Percentiles rank a stretch among this genome's conserved stretches.
These are phyloP conservation scores for Myrmecobius fasciatus DNA, from an alignment of 2,113 vertebrate species.

Conservation along the genomic window DNA sequence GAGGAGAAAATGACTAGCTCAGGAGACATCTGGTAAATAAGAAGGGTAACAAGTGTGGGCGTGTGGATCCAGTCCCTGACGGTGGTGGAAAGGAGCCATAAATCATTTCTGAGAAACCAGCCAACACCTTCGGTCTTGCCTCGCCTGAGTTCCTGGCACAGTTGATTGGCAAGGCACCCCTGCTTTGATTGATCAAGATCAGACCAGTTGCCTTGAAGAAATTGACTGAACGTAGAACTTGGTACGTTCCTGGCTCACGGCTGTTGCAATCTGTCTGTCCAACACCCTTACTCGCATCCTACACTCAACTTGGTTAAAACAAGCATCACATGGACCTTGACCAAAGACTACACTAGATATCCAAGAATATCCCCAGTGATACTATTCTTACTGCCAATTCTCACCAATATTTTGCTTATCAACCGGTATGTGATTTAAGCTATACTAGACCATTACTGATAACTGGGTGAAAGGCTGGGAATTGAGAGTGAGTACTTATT, in stretches of 20 bases:
- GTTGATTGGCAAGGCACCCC: not conserved
- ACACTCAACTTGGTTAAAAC: not conserved
- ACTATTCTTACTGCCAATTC: not conserved
- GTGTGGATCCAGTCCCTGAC: not conserved
- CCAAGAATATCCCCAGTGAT: too few species aligned
- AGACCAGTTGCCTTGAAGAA: not conserved
- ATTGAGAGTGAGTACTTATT: too few species aligned
- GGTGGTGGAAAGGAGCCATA: not conserved
- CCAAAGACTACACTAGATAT: not conserved
- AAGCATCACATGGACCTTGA: not conserved
- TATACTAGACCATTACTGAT: not conserved
- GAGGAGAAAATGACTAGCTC: not conserved
- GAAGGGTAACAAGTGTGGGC: not conserved
- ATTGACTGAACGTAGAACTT: not conserved
- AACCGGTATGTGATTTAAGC: not conserved
- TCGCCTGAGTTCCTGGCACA: not conserved
- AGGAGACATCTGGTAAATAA: conserved; percentile 8
- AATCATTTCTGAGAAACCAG: conserved; percentile 29
- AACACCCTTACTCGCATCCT: not conserved
- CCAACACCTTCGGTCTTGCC: not conserved
- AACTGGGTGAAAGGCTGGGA: not conserved
- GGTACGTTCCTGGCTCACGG: not conserved
- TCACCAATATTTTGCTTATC: not conserved
- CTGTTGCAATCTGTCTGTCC: not conserved
- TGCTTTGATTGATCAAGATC: not conserved